phyloP scores from a whole-genome alignment of 2,888 invertebrate genomes.

The Cephus pygmeus region DNA sequence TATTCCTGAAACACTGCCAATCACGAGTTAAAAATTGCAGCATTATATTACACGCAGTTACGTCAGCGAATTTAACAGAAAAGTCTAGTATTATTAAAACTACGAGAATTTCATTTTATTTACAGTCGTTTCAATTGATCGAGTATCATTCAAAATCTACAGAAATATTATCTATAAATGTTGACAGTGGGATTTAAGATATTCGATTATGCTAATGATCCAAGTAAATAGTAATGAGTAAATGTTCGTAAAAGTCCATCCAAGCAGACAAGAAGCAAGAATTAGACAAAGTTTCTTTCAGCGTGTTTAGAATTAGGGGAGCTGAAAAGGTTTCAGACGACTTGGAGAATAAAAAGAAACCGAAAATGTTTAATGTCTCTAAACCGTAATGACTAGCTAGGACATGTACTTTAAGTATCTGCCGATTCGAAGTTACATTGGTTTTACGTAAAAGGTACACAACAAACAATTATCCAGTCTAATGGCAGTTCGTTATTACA shows the following conservation, averaged over 20 bases:
- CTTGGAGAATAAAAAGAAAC: constrained; percentile 6
- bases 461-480: neutral
- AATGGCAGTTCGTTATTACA: neutral
- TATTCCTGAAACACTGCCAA: neutral
- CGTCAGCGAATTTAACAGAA: neutral
- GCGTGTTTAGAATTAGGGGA: constrained; percentile 13
- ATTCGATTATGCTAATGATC: neutral
- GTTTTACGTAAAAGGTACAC: neutral
- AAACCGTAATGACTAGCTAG: constrained; percentile 16
- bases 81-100: neutral
- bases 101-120: neutral
- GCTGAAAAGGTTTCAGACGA: constrained; percentile 11
- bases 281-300: constrained; percentile 14
- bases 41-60: neutral
- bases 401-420: constrained; percentile 17
- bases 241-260: constrained; percentile 34
- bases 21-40: neutral
- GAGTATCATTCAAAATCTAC: neutral
- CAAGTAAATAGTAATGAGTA: constrained; percentile 13
- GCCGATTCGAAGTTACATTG: neutral
- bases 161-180: neutral
- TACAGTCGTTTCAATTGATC: neutral
- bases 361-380: neutral
- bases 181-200: neutral
- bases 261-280: constrained; percentile 25